These are phyloP conservation scores for Takifugu flavidus DNA, from an alignment of 2,113 vertebrate genomes.

Conservation along the genomic window DNA sequence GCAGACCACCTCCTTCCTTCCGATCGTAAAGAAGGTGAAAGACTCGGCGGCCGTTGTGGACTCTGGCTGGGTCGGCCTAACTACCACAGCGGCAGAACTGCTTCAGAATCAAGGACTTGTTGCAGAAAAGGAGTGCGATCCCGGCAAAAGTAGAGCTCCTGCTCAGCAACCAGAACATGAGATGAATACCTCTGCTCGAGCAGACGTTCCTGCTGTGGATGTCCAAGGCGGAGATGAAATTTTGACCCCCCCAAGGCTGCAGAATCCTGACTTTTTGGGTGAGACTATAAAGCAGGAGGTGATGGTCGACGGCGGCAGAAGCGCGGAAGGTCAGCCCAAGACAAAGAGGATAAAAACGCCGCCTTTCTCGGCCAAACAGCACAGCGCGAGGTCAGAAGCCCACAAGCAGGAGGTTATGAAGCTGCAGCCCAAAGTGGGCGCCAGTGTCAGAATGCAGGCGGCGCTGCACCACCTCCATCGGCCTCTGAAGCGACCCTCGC, in stretches of 20 bases:
- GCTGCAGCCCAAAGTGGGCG: constrained; percentile 40
- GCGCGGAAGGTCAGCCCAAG: constrained; percentile 26
- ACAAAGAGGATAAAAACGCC: constrained; percentile 8
- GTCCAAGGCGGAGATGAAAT: constrained; percentile 23
- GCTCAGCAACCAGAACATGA: constrained; percentile 4
- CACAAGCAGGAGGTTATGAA: constrained; percentile 33
- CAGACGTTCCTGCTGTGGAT: constrained; percentile 14
- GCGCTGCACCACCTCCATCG: constrained; percentile 49
- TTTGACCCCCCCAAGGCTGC: constrained; percentile 27
- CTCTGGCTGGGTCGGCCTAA: constrained; percentile 19
- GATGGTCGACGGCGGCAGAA: constrained; percentile 43
- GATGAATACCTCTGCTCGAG: constrained; percentile 11
- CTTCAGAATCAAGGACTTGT: constrained; percentile 23
- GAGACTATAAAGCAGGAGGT: constrained; percentile 70
- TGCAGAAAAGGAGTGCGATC: constrained; percentile 27
- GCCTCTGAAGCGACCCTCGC: constrained; percentile 43
- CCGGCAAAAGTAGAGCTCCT: constrained; percentile 13
- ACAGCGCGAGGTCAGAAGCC: constrained; percentile 27
- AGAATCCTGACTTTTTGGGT: constrained; percentile 12
- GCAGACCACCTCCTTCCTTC: constrained; percentile 11
- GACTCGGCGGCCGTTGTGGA: constrained; percentile 29
- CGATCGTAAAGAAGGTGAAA: constrained; percentile 36
- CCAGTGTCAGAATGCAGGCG: constrained; percentile 39
- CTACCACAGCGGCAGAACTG: constrained; percentile 13
- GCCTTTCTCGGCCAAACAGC: constrained; percentile 33